A percentile compares a stretch with the other conserved stretches of the same genome.
Conservation (phyloP, 2,797 vertebrate genomes). For the Sebastes trivittatus region DNA sequence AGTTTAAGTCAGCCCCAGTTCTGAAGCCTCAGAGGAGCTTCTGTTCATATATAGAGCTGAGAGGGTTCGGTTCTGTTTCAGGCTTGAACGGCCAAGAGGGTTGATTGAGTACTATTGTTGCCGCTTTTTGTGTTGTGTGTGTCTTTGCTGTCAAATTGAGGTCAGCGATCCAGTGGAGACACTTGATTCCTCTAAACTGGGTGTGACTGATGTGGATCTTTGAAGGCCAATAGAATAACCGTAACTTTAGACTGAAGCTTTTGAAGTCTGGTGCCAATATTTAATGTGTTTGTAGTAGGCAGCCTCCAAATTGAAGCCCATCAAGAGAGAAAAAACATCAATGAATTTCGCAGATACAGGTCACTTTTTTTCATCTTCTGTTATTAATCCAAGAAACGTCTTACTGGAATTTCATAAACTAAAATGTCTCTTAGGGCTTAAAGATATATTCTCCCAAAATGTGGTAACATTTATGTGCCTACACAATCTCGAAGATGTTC, state of each 20-base stretch:
- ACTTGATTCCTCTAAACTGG: conserved; percentile 18
- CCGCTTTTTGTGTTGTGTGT: not conserved
- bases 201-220: not conserved
- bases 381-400: not conserved
- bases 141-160: conserved; percentile 8
- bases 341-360: too few relatives aligned
- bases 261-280: not conserved
- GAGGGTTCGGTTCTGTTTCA: not conserved
- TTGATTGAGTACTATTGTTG: not conserved
- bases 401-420: too few relatives aligned
- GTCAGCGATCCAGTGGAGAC: conserved; percentile 13
- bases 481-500: too few relatives aligned
- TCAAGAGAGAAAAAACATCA: too few relatives aligned
- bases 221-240: not conserved
- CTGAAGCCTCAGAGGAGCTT: not conserved
- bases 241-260: conserved; percentile 12
- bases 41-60: not conserved
- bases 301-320: not conserved
- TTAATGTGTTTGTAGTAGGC: not conserved
- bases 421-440: too few relatives aligned
- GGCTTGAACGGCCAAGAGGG: not conserved
- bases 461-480: too few relatives aligned
- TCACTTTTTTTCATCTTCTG: not conserved
- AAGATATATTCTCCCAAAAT: too few relatives aligned
- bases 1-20: not conserved